Percentiles rank a stretch among this genome's conserved stretches.
Conservation (phyloP, 2,113 vertebrate species). For the Lichenostomus cassidix region DNA sequence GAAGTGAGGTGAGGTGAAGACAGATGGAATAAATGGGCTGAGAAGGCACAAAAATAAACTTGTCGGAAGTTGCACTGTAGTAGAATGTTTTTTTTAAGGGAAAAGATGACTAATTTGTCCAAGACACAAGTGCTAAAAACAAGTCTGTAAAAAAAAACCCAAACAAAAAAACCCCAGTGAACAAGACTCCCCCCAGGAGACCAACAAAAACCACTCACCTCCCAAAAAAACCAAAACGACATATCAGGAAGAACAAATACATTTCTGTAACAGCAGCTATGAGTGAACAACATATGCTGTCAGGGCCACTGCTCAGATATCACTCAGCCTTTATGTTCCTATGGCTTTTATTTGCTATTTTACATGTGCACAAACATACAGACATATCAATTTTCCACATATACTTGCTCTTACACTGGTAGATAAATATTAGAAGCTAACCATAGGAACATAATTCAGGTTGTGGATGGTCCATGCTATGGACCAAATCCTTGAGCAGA, state of each 20-base stretch:
- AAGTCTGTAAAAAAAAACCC: neutral
- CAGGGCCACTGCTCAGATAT: neutral
- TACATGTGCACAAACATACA: neutral
- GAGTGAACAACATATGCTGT: neutral
- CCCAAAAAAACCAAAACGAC: neutral
- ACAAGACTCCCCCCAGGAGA: neutral
- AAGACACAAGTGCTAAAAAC: neutral
- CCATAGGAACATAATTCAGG: neutral
- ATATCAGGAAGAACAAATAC: neutral
- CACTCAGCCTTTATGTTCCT: neutral
- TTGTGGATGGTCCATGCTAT: neutral
- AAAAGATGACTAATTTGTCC: constrained; percentile 37
- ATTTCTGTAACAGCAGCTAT: neutral
- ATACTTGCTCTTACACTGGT: neutral
- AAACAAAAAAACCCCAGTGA: neutral
- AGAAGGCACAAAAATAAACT: constrained; percentile 49
- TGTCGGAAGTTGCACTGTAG: constrained; percentile 19
- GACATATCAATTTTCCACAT: neutral
- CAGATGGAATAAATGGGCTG: constrained; percentile 54
- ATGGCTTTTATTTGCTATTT: neutral
- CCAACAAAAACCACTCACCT: neutral
- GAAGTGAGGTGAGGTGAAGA: constrained; percentile 56
- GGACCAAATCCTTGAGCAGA: neutral
- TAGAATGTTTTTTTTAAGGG: constrained; percentile 23
- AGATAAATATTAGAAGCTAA: neutral